Evolutionary conservation across 2,797 vertebrate species (phyloP).

Genomic region (Botia kubotai): DNA sequence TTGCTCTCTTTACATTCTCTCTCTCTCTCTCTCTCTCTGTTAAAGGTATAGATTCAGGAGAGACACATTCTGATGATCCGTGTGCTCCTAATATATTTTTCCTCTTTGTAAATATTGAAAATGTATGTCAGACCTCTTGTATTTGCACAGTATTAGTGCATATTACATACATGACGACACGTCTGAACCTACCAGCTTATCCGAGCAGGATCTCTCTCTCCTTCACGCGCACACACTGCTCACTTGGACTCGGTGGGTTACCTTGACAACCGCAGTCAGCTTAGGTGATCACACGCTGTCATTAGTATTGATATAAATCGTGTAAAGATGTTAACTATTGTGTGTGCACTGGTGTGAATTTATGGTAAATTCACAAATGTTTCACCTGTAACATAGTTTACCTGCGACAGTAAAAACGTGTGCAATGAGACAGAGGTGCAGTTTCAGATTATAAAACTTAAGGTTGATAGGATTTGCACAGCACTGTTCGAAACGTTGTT

Average conservation of each 20-base stretch:
- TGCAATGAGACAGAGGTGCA: conserved; percentile 1
- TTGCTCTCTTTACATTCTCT: background rate
- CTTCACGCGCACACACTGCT: conserved; percentile 22
- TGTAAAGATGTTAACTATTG: conserved; percentile 46
- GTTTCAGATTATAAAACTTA: conserved; percentile 26
- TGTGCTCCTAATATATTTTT: conserved; percentile 56
- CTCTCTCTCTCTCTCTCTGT: conserved; percentile 18
- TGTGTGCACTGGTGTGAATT: conserved; percentile 49
- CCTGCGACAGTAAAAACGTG: conserved; percentile 1
- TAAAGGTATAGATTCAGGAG: conserved; percentile 49
- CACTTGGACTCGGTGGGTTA: conserved; percentile 35
- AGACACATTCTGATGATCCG: conserved; percentile 44
- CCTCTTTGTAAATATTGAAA: conserved; percentile 57
- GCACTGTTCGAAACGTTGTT: background rate
- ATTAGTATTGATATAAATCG: conserved; percentile 48
- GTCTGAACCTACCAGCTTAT: conserved; percentile 45
- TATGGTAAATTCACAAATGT: conserved; percentile 48
- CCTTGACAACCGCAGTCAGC: conserved; percentile 51
- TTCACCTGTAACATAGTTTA: conserved; percentile 28
- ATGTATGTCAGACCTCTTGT: conserved; percentile 24
- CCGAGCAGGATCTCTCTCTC: conserved; percentile 36
- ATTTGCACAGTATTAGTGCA: conserved; percentile 63
- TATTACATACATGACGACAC: conserved; percentile 46
- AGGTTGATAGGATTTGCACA: conserved; percentile 26
- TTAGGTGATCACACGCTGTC: conserved; percentile 50